Conservation (phyloP, 2,888 invertebrate species). For the Drosophila tanythrix region DNA sequence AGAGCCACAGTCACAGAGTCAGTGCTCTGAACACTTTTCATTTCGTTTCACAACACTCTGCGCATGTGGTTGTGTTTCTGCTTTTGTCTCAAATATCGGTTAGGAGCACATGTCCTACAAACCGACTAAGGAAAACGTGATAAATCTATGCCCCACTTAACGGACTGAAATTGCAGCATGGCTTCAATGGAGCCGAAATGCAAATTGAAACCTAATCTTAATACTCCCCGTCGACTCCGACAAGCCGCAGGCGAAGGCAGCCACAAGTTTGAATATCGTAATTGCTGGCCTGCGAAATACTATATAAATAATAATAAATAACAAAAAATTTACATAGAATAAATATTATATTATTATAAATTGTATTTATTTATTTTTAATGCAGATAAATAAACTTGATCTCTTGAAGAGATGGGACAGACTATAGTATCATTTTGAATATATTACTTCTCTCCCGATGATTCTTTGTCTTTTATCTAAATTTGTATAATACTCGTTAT, state of each 20-base stretch:
- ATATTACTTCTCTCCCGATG: neutral
- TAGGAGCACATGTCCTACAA: slow-evolving; percentile 83
- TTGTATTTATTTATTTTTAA: neutral
- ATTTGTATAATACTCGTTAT: neutral
- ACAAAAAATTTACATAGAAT: too few relatives aligned
- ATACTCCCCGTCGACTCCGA: slow-evolving; percentile 37
- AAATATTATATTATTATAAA: neutral
- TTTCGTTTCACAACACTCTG: slow-evolving; percentile 50
- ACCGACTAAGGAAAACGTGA: slow-evolving; percentile 75
- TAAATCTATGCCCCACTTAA: slow-evolving; percentile 71
- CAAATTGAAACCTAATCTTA: slow-evolving; percentile 80
- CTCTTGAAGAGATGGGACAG: neutral
- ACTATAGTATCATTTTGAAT: neutral
- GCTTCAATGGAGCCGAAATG: slow-evolving; percentile 77
- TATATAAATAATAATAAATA: neutral
- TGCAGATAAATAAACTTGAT: neutral
- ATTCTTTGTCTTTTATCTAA: neutral
- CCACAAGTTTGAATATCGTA: neutral
- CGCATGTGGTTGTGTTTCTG: slow-evolving; percentile 36
- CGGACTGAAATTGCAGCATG: slow-evolving; percentile 65
- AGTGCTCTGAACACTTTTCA: slow-evolving; percentile 55
- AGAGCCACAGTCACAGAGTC: slow-evolving; percentile 18
- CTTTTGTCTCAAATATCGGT: slow-evolving; percentile 68
- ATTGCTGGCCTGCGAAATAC: slow-evolving; percentile 4
- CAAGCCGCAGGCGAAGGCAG: slow-evolving; percentile 21